Conservation (phyloP, 2,113 vertebrate species). For the Chrysemys picta region DNA sequence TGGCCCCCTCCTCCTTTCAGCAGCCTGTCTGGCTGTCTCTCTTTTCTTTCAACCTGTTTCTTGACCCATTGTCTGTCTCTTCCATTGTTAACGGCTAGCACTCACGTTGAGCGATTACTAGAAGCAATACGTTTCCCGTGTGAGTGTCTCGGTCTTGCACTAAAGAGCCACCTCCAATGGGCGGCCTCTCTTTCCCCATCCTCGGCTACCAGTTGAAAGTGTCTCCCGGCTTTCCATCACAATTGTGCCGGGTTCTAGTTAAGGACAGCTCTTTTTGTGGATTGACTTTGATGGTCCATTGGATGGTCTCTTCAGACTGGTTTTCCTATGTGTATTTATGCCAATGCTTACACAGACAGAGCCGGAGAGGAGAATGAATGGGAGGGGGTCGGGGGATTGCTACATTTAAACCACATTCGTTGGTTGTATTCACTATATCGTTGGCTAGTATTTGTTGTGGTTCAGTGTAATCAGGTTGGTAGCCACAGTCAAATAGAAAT, state of each 20-base stretch:
- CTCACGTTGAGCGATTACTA: neutral
- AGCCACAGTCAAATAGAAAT: neutral
- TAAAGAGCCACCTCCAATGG: neutral
- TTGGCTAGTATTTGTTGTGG: accelerated
- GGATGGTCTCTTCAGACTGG: neutral
- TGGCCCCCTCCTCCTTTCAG: neutral
- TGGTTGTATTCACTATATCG: accelerated
- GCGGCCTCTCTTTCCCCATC: neutral
- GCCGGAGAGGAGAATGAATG: neutral
- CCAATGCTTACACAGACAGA: neutral
- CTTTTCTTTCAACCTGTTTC: conserved; percentile 10
- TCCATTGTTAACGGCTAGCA: neutral
- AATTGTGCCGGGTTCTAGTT: neutral
- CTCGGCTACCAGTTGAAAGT: neutral
- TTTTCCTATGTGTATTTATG: neutral
- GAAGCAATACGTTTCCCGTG: neutral
- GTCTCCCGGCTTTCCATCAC: neutral
- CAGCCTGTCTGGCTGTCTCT: neutral
- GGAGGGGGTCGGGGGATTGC: accelerated
- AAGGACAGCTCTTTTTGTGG: neutral
- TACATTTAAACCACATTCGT: neutral
- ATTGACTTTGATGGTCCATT: neutral
- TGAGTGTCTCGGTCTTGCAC: neutral
- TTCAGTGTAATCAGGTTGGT: neutral
- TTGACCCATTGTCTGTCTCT: neutral